Percentiles rank a stretch among this genome's conserved stretches.
Conservation (phyloP, 2,888 invertebrate species). For the Stenodema calcarata region DNA sequence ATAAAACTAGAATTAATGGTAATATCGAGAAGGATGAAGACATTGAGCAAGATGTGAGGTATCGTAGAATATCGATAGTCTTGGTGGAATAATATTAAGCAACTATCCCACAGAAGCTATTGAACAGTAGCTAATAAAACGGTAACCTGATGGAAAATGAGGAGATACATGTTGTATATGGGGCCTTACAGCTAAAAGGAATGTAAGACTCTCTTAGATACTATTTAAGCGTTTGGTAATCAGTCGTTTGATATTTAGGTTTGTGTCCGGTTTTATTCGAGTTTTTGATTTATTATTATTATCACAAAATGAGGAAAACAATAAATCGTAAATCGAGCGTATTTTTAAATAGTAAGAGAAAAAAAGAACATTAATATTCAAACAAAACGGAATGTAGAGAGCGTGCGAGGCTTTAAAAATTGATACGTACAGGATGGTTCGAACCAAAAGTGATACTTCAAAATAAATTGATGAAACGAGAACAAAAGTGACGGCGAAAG, state of each 20-base stretch:
- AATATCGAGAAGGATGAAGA: background rate
- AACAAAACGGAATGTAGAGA: too few relatives aligned
- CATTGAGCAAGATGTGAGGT: background rate
- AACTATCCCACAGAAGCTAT: too few relatives aligned
- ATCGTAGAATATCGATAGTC: background rate
- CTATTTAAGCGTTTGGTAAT: slow-evolving; percentile 29
- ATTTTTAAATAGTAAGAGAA: too few relatives aligned
- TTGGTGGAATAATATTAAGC: too few relatives aligned
- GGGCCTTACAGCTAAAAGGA: slow-evolving; percentile 19
- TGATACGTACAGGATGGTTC: too few relatives aligned
- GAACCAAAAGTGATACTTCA: too few relatives aligned
- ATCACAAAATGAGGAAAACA: slow-evolving; percentile 22
- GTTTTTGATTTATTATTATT: slow-evolving; percentile 7
- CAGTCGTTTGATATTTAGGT: slow-evolving; percentile 29
- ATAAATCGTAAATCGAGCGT: background rate
- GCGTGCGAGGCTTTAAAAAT: too few relatives aligned
- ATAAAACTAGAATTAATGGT: background rate
- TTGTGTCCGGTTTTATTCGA: background rate
- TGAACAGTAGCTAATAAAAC: too few relatives aligned
- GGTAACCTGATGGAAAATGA: too few relatives aligned
- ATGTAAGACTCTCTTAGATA: background rate
- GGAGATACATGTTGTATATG: background rate
- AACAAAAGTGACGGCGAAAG: background rate
- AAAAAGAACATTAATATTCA: too few relatives aligned
- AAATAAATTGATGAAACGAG: background rate